Evolutionary conservation across 2,113 vertebrate genomes (phyloP).

Genomic region (Silurus asotus): DNA sequence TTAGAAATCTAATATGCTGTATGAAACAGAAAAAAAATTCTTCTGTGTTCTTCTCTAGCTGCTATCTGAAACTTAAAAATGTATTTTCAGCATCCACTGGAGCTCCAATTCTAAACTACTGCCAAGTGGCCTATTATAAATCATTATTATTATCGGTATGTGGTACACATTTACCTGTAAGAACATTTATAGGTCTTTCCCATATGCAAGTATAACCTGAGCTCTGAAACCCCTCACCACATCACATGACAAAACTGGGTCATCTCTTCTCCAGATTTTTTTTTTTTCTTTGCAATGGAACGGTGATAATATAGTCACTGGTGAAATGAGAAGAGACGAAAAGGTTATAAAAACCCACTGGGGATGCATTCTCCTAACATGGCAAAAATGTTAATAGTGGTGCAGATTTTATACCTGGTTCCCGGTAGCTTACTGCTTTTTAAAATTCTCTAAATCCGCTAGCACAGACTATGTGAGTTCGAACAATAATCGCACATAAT

Average conservation of each 20-base stretch:
- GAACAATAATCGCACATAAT: slow-evolving; percentile 28
- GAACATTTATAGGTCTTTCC: slow-evolving; percentile 9
- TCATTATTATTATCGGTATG: not conserved
- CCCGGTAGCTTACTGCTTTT: slow-evolving; percentile 2
- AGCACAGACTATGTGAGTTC: not conserved
- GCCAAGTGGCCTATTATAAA: not conserved
- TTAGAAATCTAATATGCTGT: not conserved
- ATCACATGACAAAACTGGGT: slow-evolving; percentile 14
- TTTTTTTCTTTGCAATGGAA: not conserved
- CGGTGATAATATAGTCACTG: slow-evolving; percentile 30
- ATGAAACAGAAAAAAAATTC: not conserved
- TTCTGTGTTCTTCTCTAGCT: slow-evolving; percentile 13
- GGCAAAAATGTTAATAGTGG: slow-evolving; percentile 41
- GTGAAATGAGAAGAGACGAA: slow-evolving; percentile 17
- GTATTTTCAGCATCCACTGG: not conserved
- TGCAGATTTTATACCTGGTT: slow-evolving; percentile 36
- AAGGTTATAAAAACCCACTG: slow-evolving; percentile 35
- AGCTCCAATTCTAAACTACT: slow-evolving; percentile 4
- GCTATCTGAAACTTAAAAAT: slow-evolving; percentile 38
- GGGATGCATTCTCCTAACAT: slow-evolving; percentile 33
- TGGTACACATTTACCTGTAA: not conserved
- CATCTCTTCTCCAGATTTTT: not conserved
- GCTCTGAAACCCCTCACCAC: not conserved
- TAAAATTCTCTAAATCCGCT: slow-evolving; percentile 19
- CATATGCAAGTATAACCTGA: not conserved